phyloP scores from a whole-genome alignment of 2,888 invertebrate species.

The Campoplex nolae region DNA sequence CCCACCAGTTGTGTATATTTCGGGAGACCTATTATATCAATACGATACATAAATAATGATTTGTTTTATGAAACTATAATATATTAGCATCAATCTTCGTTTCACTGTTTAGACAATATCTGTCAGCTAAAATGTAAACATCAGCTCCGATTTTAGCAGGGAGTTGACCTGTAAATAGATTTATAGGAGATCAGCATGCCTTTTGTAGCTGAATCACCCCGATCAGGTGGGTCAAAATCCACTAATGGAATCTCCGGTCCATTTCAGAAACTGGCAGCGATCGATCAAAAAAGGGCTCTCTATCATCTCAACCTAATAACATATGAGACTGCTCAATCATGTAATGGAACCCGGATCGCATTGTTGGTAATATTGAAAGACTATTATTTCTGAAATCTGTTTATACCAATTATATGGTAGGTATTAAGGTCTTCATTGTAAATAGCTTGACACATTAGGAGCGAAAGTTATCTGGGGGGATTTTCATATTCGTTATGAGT shows the following conservation, averaged over 20 bases:
- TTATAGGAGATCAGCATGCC: background rate
- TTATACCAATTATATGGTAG: background rate
- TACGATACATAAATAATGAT: background rate
- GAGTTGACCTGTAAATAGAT: conserved; percentile 15
- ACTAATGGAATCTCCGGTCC: conserved; percentile 60
- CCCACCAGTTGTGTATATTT: background rate
- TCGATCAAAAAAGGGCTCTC: conserved; percentile 39
- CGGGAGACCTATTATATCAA: too few species aligned
- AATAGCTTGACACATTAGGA: background rate
- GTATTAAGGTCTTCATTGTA: background rate
- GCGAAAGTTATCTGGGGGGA: background rate
- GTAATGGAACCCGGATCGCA: background rate
- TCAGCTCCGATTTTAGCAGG: background rate
- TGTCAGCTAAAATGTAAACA: conserved; percentile 1
- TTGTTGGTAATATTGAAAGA: background rate
- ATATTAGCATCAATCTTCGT: conserved; percentile 18
- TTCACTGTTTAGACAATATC: background rate
- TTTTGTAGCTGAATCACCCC: background rate
- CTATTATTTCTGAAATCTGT: background rate
- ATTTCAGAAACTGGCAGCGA: conserved; percentile 33
- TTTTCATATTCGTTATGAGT: background rate
- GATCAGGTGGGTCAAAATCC: conserved; percentile 38
- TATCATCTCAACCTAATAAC: background rate
- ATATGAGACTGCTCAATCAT: background rate
- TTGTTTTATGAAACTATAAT: background rate